Conservation (phyloP, 2,113 vertebrate genomes). For the Hippocampus mohnikei region DNA sequence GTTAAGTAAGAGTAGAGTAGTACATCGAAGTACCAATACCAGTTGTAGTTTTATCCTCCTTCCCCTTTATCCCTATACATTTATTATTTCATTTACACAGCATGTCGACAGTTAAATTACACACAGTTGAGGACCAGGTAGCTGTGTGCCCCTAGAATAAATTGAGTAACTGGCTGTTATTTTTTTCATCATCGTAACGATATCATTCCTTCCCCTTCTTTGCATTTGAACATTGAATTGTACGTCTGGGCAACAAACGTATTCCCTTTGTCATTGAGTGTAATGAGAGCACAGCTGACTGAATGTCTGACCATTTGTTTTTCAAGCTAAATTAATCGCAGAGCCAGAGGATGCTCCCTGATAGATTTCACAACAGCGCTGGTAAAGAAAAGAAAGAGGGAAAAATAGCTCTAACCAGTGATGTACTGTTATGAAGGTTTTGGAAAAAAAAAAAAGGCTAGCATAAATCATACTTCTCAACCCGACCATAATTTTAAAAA, state of each 20-base stretch:
- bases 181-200: constrained; percentile 6
- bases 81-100: not conserved
- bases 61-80: not conserved
- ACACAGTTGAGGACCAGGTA: constrained; percentile 38
- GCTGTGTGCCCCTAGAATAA: constrained; percentile 58
- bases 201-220: constrained; percentile 28
- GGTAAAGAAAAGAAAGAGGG: constrained; percentile 52
- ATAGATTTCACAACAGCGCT: constrained; percentile 64
- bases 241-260: constrained; percentile 42
- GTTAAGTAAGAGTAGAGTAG: not conserved
- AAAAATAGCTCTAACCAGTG: constrained; percentile 49
- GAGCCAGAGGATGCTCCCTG: constrained; percentile 54
- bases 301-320: constrained; percentile 69
- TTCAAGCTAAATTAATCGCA: constrained; percentile 69
- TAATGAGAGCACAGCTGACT: constrained; percentile 60
- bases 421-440: constrained; percentile 14
- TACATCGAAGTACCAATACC: not conserved
- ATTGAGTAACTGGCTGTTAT: constrained; percentile 64
- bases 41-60: not conserved
- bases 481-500: too few relatives aligned
- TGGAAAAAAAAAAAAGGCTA: not conserved
- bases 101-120: too few relatives aligned
- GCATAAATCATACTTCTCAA: too few relatives aligned
- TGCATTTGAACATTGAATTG: constrained; percentile 65
- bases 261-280: constrained; percentile 13